A percentile compares a stretch with the other conserved stretches of the same genome.
Evolutionary conservation across 2,113 vertebrate species (phyloP).

Genomic region (Poeciliopsis retropinna): DNA sequence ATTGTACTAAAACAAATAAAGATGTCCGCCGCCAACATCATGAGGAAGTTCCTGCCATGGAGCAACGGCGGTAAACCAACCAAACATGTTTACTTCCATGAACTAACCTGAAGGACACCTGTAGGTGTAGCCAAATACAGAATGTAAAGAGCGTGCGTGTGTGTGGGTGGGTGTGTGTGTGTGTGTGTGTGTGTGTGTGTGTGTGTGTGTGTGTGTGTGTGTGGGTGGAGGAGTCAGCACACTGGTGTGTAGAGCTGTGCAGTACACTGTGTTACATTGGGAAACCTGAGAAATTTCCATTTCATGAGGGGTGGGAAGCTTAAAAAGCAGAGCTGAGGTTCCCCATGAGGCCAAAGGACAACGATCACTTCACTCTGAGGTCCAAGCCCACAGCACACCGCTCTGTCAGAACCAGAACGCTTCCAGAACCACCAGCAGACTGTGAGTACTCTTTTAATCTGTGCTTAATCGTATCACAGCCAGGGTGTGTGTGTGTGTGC

Average conservation of each 20-base stretch:
- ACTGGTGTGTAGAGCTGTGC: slow-evolving; percentile 43
- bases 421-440: slow-evolving; percentile 8
- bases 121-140: no score
- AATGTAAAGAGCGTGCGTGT: not conserved
- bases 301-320: slow-evolving; percentile 53
- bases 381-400: slow-evolving; percentile 16
- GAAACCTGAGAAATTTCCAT: slow-evolving; percentile 78
- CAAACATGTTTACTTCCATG: no score
- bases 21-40: slow-evolving; percentile 15
- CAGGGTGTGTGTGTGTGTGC: not conserved
- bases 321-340: slow-evolving; percentile 44
- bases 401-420: not conserved
- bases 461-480: not conserved
- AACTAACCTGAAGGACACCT: not conserved
- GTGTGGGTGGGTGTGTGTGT: not conserved
- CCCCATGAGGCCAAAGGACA: slow-evolving; percentile 24
- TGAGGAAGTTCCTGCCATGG: slow-evolving; percentile 15
- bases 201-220: slow-evolving; percentile 13
- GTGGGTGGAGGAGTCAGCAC: slow-evolving; percentile 21
- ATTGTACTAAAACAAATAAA: slow-evolving; percentile 37
- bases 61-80: slow-evolving; percentile 4
- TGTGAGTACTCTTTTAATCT: slow-evolving; percentile 39
- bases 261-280: slow-evolving; percentile 61
- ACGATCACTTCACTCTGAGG: slow-evolving; percentile 3
- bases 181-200: not conserved